These are phyloP conservation scores for Fissipunctia ypsillon DNA, from an alignment of 2,888 invertebrate species.

Conservation along the genomic window DNA sequence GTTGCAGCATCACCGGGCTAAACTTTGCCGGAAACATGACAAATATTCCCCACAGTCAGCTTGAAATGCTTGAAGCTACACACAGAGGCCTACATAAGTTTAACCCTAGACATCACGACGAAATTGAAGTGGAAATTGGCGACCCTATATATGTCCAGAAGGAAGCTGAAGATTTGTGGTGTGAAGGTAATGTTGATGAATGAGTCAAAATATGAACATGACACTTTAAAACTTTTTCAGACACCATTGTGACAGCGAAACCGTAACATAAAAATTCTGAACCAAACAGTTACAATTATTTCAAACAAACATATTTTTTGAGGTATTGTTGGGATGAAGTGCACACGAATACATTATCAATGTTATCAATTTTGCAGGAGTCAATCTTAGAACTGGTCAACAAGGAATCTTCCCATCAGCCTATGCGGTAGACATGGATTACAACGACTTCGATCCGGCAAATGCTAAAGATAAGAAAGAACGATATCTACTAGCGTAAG, in stretches of 20 bases:
- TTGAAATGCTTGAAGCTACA: constrained; percentile 97
- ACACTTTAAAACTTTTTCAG: background rate
- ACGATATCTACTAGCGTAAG: constrained; percentile 94
- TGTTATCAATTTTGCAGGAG: constrained; percentile 90
- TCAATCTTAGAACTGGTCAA: constrained; percentile 97
- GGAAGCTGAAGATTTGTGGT: constrained; percentile 99
- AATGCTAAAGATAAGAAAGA: constrained; percentile 96
- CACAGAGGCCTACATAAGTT: constrained; percentile 99
- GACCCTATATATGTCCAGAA: constrained; percentile 99
- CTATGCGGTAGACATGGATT: constrained; percentile 99
- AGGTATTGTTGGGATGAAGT: background rate
- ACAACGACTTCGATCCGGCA: constrained; percentile 98
- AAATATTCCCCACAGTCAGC: constrained; percentile 94
- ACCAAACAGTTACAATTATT: background rate
- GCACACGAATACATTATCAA: background rate
- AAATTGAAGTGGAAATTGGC: constrained; percentile 99
- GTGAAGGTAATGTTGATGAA: constrained; percentile 93
- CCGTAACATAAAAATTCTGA: background rate
- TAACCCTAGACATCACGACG: constrained; percentile 98
- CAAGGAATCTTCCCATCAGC: constrained; percentile 99
- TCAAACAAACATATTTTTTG: background rate
- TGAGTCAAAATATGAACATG: background rate
- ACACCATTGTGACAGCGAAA: background rate
- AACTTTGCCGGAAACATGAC: constrained; percentile 92
- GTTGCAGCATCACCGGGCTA: constrained; percentile 88